Conservation (phyloP, 2,113 vertebrate species). For the Prunella himalayana region DNA sequence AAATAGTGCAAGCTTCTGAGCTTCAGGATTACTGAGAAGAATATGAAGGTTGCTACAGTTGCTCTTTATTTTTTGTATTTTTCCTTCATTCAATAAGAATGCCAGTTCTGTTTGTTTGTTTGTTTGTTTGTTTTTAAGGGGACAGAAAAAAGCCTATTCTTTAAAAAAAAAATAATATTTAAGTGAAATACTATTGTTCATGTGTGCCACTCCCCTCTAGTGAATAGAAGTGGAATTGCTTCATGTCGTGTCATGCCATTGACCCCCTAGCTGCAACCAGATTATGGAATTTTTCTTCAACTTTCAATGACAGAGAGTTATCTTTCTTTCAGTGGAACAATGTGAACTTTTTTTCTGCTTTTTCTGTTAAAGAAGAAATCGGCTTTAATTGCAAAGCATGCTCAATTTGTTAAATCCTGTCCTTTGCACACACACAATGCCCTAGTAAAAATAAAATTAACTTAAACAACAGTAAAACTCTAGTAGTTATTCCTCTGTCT, state of each 20-base stretch:
- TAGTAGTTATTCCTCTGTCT: neutral
- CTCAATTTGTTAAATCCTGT: neutral
- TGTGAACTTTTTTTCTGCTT: neutral
- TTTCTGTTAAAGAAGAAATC: neutral
- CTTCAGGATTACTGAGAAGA: neutral
- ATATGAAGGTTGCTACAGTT: neutral
- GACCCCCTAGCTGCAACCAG: neutral
- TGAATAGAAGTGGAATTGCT: slow-evolving; percentile 26
- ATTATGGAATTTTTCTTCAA: neutral
- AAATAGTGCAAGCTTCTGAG: neutral
- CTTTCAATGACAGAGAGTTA: neutral
- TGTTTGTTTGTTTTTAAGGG: neutral
- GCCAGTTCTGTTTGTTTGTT: neutral
- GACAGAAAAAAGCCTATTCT: neutral
- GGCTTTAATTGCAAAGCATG: neutral
- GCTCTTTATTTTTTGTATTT: neutral
- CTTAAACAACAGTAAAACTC: neutral
- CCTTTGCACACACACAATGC: neutral
- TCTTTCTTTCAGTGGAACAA: neutral
- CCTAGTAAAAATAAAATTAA: neutral
- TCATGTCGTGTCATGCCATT: neutral
- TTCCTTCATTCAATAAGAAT: neutral
- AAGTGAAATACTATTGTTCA: neutral
- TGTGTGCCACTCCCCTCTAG: slow-evolving; percentile 37
- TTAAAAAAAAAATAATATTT: neutral